These are phyloP conservation scores for Babylonia areolata DNA, from an alignment of 1,140 invertebrate species.

Conservation along the genomic window DNA sequence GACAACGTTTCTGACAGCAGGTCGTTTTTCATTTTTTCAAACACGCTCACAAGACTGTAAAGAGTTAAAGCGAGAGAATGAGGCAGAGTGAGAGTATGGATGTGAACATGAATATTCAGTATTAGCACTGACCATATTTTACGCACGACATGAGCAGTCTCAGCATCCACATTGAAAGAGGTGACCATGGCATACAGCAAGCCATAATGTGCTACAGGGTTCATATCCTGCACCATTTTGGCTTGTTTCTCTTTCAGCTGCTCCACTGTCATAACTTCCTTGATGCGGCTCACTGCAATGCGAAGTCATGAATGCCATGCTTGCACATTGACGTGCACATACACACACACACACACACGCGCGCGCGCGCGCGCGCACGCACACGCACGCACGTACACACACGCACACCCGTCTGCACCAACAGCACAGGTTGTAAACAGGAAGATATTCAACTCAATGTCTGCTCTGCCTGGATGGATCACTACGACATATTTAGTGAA, in stretches of 20 bases:
- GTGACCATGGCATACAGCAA: slow-evolving; percentile 28
- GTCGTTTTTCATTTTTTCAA: no score
- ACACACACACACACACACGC: background rate
- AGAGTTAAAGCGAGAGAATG: background rate
- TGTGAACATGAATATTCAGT: background rate
- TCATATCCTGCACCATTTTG: background rate
- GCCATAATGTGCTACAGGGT: background rate
- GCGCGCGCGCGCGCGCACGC: background rate
- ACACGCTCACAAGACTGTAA: no score
- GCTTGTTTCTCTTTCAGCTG: background rate
- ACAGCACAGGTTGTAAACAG: no score
- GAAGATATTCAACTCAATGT: no score
- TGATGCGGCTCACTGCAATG: slow-evolving; percentile 25
- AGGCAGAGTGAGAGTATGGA: background rate
- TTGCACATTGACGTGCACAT: background rate
- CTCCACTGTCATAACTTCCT: slow-evolving; percentile 17
- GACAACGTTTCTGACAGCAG: no score
- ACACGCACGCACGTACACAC: no score
- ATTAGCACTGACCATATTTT: slow-evolving; percentile 33
- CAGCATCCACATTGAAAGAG: slow-evolving; percentile 32
- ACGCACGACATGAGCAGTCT: slow-evolving; percentile 14
- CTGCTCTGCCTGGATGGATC: no score
- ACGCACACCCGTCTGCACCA: no score
- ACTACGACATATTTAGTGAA: no score
- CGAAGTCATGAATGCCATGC: background rate